Evolutionary conservation across 1,140 invertebrate genomes (phyloP).

Genomic region (Diprion similis): DNA sequence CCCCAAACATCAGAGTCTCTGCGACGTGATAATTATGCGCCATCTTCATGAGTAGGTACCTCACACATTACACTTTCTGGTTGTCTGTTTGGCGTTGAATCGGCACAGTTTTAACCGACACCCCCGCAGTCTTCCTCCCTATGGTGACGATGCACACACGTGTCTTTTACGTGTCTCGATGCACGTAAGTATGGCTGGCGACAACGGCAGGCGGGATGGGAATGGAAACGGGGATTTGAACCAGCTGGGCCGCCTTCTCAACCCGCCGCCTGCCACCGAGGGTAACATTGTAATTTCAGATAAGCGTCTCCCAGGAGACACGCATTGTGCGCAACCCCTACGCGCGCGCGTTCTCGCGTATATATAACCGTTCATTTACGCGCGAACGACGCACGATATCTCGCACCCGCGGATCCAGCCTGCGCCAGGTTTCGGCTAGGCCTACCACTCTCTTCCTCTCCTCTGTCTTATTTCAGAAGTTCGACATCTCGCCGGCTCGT

Average conservation of each 20-base stretch:
- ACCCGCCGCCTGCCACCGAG: conserved; percentile 17
- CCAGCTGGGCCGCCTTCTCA: not conserved
- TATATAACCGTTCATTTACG: too few relatives aligned
- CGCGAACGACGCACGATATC: not conserved
- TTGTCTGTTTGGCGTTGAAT: too few relatives aligned
- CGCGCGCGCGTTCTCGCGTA: conserved; percentile 14
- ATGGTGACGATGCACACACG: too few relatives aligned
- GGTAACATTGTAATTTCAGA: conserved; percentile 55
- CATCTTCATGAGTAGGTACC: too few relatives aligned
- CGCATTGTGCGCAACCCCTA: conserved; percentile 50
- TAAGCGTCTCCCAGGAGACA: conserved; percentile 59
- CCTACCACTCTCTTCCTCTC: not conserved
- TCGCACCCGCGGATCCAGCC: not conserved
- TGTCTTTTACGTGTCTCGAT: too few relatives aligned
- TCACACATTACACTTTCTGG: too few relatives aligned
- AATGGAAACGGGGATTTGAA: conserved; percentile 7
- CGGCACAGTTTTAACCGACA: too few relatives aligned
- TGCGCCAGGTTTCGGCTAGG: not conserved
- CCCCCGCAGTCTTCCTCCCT: too few relatives aligned
- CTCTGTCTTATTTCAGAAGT: not conserved
- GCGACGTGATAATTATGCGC: too few relatives aligned
- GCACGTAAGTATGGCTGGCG: too few relatives aligned
- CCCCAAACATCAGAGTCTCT: too few relatives aligned
- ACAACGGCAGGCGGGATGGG: not conserved
- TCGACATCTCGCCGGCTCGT: not conserved